Conservation (phyloP, 2,113 vertebrate genomes). For the Galeopterus variegatus region DNA sequence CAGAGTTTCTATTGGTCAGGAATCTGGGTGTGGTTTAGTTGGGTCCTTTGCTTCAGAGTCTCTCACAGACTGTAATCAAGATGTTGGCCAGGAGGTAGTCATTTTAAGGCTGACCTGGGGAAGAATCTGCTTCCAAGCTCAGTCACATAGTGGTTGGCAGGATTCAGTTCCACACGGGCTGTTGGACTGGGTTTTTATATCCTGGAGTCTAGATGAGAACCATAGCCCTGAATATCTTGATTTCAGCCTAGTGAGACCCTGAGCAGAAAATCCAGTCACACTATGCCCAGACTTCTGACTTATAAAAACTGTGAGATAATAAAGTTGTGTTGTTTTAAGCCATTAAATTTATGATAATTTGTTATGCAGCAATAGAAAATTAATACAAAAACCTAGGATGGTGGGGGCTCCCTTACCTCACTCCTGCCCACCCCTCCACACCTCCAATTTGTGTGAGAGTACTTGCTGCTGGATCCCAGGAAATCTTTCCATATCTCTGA, state of each 20-base stretch:
- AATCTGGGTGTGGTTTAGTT: background rate
- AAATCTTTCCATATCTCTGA: background rate
- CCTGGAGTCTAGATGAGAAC: background rate
- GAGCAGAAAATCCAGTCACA: background rate
- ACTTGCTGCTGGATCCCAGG: background rate
- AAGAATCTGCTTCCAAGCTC: background rate
- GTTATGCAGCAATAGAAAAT: background rate
- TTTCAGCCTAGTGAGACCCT: background rate
- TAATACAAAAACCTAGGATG: background rate
- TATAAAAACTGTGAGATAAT: background rate
- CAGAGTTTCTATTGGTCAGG: background rate
- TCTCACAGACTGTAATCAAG: background rate
- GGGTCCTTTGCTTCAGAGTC: background rate
- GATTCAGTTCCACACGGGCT: background rate
- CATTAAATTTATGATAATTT: background rate
- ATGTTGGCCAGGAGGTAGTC: no score
- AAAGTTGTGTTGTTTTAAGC: background rate
- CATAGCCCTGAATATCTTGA: background rate
- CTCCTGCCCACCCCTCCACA: no score
- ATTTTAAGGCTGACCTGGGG: background rate
- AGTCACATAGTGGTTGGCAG: background rate
- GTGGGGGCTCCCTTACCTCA: background rate
- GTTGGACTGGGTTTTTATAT: background rate
- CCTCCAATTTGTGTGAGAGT: background rate
- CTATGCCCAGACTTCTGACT: background rate